Evolutionary conservation across 2,888 invertebrate species (phyloP).

Genomic region (Octodonta nipae): DNA sequence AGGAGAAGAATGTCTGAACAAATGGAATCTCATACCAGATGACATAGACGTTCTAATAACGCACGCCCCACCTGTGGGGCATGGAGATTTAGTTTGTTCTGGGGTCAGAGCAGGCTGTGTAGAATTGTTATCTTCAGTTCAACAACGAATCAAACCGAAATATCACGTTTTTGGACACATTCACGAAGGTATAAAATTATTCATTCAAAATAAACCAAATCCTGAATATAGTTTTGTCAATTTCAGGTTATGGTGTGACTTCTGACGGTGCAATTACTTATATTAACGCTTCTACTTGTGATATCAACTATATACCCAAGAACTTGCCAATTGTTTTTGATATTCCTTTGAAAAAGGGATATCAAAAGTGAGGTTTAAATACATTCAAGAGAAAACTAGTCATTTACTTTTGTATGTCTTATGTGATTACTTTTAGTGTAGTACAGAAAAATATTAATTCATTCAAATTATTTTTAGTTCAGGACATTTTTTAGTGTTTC

Average conservation of each 20-base stretch:
- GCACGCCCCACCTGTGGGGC: constrained; percentile 67
- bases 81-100: constrained; percentile 62
- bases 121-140: constrained; percentile 62
- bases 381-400: too few species aligned
- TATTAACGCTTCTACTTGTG: constrained; percentile 74
- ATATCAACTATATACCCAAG: constrained; percentile 61
- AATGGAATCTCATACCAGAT: constrained; percentile 66
- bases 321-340: constrained; percentile 74
- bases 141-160: constrained; percentile 63
- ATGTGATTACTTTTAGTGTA: too few species aligned
- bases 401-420: too few species aligned
- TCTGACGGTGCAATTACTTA: constrained; percentile 69
- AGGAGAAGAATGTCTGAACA: constrained; percentile 52
- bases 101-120: constrained; percentile 70
- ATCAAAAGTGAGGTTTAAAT: too few species aligned
- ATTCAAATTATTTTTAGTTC: too few species aligned
- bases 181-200: constrained; percentile 59
- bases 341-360: constrained; percentile 42
- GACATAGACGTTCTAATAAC: constrained; percentile 66
- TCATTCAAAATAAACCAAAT: too few species aligned
- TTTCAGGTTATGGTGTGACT: constrained; percentile 56
- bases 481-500: too few species aligned
- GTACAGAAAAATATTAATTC: too few species aligned
- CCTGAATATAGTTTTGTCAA: too few species aligned
- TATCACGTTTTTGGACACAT: constrained; percentile 81